Evolutionary conservation across 1,140 invertebrate species (phyloP).

Genomic region (Carposina sasakii): DNA sequence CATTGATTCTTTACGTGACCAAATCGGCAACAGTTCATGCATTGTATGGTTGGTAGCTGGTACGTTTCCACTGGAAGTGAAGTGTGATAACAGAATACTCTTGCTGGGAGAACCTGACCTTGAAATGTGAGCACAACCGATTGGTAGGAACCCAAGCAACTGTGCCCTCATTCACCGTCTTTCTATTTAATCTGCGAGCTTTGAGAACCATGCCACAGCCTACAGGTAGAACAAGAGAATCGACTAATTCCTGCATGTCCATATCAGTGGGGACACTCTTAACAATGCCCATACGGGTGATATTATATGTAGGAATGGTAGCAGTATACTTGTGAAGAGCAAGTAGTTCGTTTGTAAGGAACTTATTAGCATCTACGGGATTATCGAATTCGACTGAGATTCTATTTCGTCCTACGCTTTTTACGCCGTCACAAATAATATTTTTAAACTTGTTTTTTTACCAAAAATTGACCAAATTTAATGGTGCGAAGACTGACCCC

Average conservation of each 20-base stretch:
- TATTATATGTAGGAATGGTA: background rate
- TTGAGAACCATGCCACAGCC: constrained; percentile 9
- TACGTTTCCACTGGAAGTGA: constrained; percentile 15
- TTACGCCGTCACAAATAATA: no score
- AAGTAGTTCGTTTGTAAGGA: no score
- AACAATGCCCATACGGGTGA: constrained; percentile 15
- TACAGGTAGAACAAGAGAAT: background rate
- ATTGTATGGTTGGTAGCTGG: constrained; percentile 13
- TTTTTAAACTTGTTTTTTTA: no score
- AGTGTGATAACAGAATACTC: constrained; percentile 13
- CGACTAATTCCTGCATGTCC: constrained; percentile 7
- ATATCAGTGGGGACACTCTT: constrained; percentile 11
- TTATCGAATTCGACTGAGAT: no score
- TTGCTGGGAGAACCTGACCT: constrained; percentile 15
- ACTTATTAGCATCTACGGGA: no score
- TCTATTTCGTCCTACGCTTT: no score
- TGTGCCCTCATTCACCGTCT: background rate
- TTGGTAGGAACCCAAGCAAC: constrained; percentile 2
- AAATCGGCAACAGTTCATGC: constrained; percentile 11
- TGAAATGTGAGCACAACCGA: constrained; percentile 19
- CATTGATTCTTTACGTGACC: constrained; percentile 12
- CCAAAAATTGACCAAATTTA: no score
- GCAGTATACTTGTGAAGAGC: no score
- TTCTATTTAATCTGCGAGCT: constrained; percentile 3
- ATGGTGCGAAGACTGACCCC: no score